Base-by-base conservation (phyloP, 2,113 vertebrate genomes). In the Neotragus moschatus region DNA sequence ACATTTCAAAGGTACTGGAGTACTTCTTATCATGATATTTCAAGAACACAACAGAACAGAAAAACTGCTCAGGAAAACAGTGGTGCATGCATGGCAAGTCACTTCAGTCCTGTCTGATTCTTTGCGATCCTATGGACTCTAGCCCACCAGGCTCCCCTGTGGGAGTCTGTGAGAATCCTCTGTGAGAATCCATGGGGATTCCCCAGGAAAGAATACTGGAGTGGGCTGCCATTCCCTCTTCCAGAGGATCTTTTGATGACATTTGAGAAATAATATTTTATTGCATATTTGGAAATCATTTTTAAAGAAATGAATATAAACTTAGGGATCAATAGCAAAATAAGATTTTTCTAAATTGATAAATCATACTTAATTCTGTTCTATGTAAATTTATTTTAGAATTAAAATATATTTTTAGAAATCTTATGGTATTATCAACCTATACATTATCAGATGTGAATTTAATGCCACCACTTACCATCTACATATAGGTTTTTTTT, bases 61-160 rank as follows among this genome's bases (percentile, higher is more conserved):
- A 84, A 36, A 95, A 85, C 63, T 88, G 75, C 77, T 79, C 53
- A 91, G 53, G 80, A 87, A 96, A 97, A 63, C 43, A 75, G 70
- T 75, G 36, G 39, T 75, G 36, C 0, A 1, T 14, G 11, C 3
- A 6, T 73, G 70, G 21, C 70, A 43, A 75, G 70, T 43, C 39
- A 43, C 70, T 43, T 75, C 70, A 75, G 39, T 25, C 39, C 36
- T 75, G 23, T 43, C 23, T 1, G 1, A 26, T 75, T 75, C 70
- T 70, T 70, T 75, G 23, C 1, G 1, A 43, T 25, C 36, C 23
- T 43, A 43, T 43, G 70, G 70, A 75, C 70, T 75, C 36, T 75
- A 75, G 36, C 23, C 70, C 23, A 75, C 23, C 70, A 75, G 70
- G 36, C 39, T 75, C 39, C 23, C 12, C 70, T 43, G 6, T 70